These are phyloP conservation scores for Tupiocoris notatus DNA, from an alignment of 2,888 invertebrate genomes.

Conservation along the genomic window DNA sequence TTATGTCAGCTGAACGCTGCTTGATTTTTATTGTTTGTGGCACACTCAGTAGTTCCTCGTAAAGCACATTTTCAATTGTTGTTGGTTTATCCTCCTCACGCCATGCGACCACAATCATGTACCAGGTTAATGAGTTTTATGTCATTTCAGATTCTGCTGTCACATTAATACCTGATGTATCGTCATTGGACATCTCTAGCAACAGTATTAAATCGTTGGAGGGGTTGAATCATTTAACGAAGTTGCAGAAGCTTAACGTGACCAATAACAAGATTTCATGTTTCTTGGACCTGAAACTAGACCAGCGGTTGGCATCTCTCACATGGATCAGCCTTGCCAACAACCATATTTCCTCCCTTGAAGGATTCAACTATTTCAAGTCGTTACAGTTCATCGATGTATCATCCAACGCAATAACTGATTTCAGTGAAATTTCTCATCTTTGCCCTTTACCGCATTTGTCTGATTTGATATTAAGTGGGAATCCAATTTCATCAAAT, in stretches of 20 bases:
- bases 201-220: slow-evolving; percentile 10
- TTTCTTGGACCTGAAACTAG: slow-evolving; percentile 60
- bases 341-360: slow-evolving; percentile 71
- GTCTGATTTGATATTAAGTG: slow-evolving; percentile 80
- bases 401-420: slow-evolving; percentile 77
- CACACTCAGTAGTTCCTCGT: too few species aligned
- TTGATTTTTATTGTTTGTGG: too few species aligned
- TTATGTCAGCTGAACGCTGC: too few species aligned
- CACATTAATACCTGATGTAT: slow-evolving; percentile 63
- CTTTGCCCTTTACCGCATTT: slow-evolving; percentile 81
- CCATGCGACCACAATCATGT: too few species aligned
- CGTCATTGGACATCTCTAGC: slow-evolving; percentile 1
- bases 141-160: slow-evolving; percentile 74
- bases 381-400: slow-evolving; percentile 83
- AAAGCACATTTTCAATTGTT: too few species aligned
- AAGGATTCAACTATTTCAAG: slow-evolving; percentile 77
- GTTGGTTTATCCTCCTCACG: too few species aligned
- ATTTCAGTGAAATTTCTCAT: slow-evolving; percentile 76
- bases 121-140: neutral
- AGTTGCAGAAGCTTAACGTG: slow-evolving; percentile 18
- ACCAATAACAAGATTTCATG: slow-evolving; percentile 17
- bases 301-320: slow-evolving; percentile 84
- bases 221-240: slow-evolving; percentile 4
- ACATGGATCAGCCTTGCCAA: slow-evolving; percentile 80
- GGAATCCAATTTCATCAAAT: slow-evolving; percentile 82